phyloP scores from a whole-genome alignment of 1,140 invertebrate species.

The Leptestheria dahalacensis region DNA sequence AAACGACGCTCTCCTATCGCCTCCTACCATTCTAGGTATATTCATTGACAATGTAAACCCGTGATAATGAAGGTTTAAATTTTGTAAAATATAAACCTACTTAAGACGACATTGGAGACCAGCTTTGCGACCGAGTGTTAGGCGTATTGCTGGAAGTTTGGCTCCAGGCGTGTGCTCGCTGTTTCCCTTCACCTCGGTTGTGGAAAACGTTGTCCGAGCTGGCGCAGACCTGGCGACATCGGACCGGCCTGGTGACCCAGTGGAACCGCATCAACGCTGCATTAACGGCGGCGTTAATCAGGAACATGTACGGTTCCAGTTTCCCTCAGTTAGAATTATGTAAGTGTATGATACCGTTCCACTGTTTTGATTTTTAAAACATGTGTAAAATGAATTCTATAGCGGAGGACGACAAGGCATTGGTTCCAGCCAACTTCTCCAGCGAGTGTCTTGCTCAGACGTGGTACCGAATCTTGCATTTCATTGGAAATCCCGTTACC shows the following conservation, averaged over 20 bases:
- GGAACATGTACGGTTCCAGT: slow-evolving; percentile 73
- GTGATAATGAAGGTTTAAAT: not conserved
- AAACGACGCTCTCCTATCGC: slow-evolving; percentile 77
- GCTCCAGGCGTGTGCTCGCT: slow-evolving; percentile 77
- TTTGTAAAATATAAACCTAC: slow-evolving; percentile 8
- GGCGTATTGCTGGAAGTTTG: slow-evolving; percentile 90
- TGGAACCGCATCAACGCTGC: slow-evolving; percentile 88
- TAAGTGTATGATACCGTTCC: too few species aligned
- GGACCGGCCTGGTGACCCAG: slow-evolving; percentile 77
- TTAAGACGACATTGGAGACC: slow-evolving; percentile 78
- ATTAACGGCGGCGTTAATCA: slow-evolving; percentile 64
- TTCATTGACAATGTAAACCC: not conserved
- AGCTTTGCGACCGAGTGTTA: slow-evolving; percentile 82
- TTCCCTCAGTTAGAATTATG: slow-evolving; percentile 74
- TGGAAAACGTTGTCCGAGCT: slow-evolving; percentile 92
- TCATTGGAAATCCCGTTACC: slow-evolving; percentile 84
- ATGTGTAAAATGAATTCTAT: too few species aligned
- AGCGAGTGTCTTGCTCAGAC: slow-evolving; percentile 79
- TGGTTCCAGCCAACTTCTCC: slow-evolving; percentile 66
- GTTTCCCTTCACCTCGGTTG: slow-evolving; percentile 78
- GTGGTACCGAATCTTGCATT: slow-evolving; percentile 87
- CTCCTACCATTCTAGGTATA: slow-evolving; percentile 66
- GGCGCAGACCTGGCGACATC: slow-evolving; percentile 82
- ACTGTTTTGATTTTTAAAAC: too few species aligned
- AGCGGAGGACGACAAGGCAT: slow-evolving; percentile 68